Evolutionary conservation across 1,140 invertebrate genomes (phyloP), one percentile per base, ranked within the genome.

Genomic region (Lethrus apterus): DNA sequence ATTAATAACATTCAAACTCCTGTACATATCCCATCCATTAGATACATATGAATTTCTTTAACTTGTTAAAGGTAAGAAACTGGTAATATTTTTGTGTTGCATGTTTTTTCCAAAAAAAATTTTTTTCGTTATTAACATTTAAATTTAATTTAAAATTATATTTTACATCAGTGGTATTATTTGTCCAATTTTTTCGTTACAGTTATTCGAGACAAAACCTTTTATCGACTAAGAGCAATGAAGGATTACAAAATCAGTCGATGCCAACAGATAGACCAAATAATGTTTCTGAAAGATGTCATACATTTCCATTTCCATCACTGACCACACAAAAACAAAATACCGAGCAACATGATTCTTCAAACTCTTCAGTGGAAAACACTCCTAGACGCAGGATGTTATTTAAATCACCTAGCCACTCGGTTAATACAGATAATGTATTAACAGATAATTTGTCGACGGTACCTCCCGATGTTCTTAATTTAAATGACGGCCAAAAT

Each of bases 201-300:
- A 89, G 86, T 62, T 87, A 89, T 64, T 89, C 86, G 7, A 78
- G 86, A 36, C 86, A 89, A 71, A 90, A 90, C 68, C 73, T 88
- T 20, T 75, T 90, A 2, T 88, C 86, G n/a, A 76, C 76, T 58
- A 78, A 86, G 71, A 77, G 76, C 60, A 76, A 77, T 61, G 73
- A 81, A 55, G 72, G 70, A 54, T 35, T 49, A 23, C 48, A 57
- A 17, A 54, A 51, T 43, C 11, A 33, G 19, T 48, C 49, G 10
- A n/a, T 45, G 10, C n/a, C 48, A 18, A 23, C 29, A 18, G 52
- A 50, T 26, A 42, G 48, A 23, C 36, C 46, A 10, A 46, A 45
- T 38, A 19, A 29, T 14, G 29, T 20, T 31, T 34, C 36, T 10
- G 30, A 46, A 7, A 19, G 35, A 33, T 21, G 18, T 23, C 24